Base-by-base conservation (phyloP, 2,113 vertebrate species). In the Felis chaus region DNA sequence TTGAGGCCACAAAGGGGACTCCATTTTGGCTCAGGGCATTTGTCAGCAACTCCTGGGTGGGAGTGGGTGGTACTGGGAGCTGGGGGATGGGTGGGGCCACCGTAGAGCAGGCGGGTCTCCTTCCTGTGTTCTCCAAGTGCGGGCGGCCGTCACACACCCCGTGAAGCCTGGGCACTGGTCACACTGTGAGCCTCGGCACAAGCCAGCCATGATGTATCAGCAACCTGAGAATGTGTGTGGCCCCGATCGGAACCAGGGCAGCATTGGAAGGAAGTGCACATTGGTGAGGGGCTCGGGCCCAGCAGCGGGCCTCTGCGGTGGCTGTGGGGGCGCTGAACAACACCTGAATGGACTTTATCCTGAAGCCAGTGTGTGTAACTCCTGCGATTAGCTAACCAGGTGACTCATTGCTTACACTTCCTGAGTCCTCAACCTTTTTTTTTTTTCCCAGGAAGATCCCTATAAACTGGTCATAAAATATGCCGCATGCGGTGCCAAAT, bases 301-400 rank as follows among this genome's bases (percentile, higher is more conserved):
- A 0, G 4, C 21, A 1, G 11, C 84, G 78, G 90, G 86, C 90
- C 79, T 84, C 36, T 71, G 50, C 55, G 1, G 55, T 55, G n/a
- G 33, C 3, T 93, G 84, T 57, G 4, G 5, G 45, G 53, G 74
- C 90, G 68, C 81, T 0, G 1, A 92, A 87, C 36, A 57, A 63
- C 65, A 95, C 71, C 94, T 90, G 68, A 91, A 1, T 79, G 96
- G 89, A 53, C 73, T 73, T 97, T 84, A 86, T 69, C 97, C 95
- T 96, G 81, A 55, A 95, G 97, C 87, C 63, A 73, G 93, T 63
- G 98, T 98, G 95, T 91, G 92, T 81, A 96, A 98, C 25, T 0
- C 57, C 39, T 66, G 7, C 5, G 5, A 19, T 88, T 96, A 92
- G 74, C 82, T 97, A 85, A 84, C 96, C 82, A 27, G 96, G 71